Base-by-base conservation (phyloP, 2,888 invertebrate genomes). In the Athrips mouffetella region DNA sequence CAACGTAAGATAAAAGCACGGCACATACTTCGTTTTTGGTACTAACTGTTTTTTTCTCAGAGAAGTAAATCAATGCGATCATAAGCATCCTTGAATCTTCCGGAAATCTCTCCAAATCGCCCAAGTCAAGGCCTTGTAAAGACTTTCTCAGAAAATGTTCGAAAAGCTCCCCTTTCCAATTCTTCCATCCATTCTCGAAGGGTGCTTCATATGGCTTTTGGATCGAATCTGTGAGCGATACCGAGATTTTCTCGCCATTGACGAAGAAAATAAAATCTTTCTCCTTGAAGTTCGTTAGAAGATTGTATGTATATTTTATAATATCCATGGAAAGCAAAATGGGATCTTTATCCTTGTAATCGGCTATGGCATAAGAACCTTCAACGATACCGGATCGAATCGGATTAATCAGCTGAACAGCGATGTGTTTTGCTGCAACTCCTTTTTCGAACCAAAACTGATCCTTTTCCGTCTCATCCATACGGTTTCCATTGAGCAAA, bases 131-230 rank as follows among this genome's bases (percentile, higher is more conserved):
- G 15, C 37, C 49, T 16, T 41, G 35, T 45, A 62, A 23, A 4
- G 54, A 50, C 20, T 61, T 49, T 5, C 35, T 30, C 23, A 65
- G 45, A 37, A 65, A 67, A 54, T 65, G 59, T 40, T 65, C 53
- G 21, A 68, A 63, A 7, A 68, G 45, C 1, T 47, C 37, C 8
- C 40, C 45, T 2, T 55, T 49, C 10, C 71, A 55, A 7, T 42
- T 0, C 2, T 49, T 49, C 75, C 75, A 75, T 1, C 74, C 76
- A 35, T 70, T 70, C 57, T 69, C 67, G 45, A 76, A 76, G 2
- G 68, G 63, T 6, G 56, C 66, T 3, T 53, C 30, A 37, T 67
- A 70, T 1, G 72, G 73, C 47, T 60, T 69, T 23, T 27, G 42
- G 51, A 62, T 33, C 1, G 50, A 54, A 20, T 25, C 33, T 25